These are phyloP conservation scores for Epirrhoe alternata DNA, from an alignment of 2,888 invertebrate species.

Conservation along the genomic window DNA sequence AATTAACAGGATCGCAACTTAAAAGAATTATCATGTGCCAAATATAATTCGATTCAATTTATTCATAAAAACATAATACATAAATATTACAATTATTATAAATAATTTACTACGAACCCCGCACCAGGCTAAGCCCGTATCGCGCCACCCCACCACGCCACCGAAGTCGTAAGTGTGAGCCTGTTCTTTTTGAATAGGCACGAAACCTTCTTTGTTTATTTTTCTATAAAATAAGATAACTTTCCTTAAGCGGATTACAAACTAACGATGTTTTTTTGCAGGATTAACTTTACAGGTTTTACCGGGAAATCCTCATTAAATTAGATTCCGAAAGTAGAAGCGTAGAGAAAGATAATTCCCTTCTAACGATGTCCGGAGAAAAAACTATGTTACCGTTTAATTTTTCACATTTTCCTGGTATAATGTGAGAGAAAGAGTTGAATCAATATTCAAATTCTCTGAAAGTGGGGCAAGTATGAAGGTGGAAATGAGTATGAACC, in stretches of 20 bases:
- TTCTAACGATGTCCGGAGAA: constrained; percentile 1
- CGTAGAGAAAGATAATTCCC: neutral
- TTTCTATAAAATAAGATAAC: neutral
- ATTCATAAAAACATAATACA: too few species aligned
- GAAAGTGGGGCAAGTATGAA: constrained; percentile 29
- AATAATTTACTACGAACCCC: too few species aligned
- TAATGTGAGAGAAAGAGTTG: constrained; percentile 30
- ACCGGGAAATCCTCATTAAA: constrained; percentile 14
- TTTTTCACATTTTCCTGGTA: constrained; percentile 32
- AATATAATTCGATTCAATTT: too few species aligned
- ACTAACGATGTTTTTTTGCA: neutral
- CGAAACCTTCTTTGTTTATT: neutral
- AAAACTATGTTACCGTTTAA: constrained; percentile 13
- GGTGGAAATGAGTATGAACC: constrained; percentile 32
- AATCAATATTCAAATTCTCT: constrained; percentile 26
- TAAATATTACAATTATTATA: too few species aligned
- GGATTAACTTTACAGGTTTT: constrained; percentile 1
- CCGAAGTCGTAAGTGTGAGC: too few species aligned
- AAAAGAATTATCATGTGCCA: too few species aligned
- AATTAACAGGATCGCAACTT: too few species aligned
- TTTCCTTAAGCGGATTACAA: neutral
- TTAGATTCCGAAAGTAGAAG: constrained; percentile 10
- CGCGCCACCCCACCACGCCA: too few species aligned
- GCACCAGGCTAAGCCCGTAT: too few species aligned
- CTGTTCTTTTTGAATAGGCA: too few species aligned